Evolutionary conservation across 2,888 invertebrate species (phyloP), one percentile per base, ranked within the genome.

Genomic region (Tinea pellionella): DNA sequence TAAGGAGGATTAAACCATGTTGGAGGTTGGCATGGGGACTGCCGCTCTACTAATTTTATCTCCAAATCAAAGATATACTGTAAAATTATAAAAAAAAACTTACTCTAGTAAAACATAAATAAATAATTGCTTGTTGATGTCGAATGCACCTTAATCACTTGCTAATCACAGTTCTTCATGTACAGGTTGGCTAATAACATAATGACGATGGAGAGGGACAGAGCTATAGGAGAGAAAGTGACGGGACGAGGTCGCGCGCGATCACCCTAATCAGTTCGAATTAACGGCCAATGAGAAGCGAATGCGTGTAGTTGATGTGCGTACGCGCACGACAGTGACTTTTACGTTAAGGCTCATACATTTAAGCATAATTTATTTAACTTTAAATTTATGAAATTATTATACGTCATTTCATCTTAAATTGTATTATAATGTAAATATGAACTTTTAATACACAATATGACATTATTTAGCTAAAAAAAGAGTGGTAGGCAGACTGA

Each of bases 101-200:
- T 47, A 15, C 13, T 47, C 16, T 15, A 47, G 47, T 16, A 47
- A 47, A 15, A 84, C 82, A 84, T 80, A 84, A 84, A 85, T 85
- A 85, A 85, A 85, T 84, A 84, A 85, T 83, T 80, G 80, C 80
- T 78, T 79, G 83, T 84, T 84, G 83, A 84, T 77, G 75, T 78
- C 80, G 84, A 83, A 85, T 83, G 82, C 76, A 72, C 74, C 81
- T 77, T 85, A 85, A 85, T 85, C 80, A 82, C 74, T 74, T 74
- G 83, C 82, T 85, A 84, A 85, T 85, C 82, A 85, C 79, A 72
- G 78, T 73, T 77, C 77, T 80, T 77, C 76, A 74, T 73, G 74
- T 70, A 70, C 71, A 69, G 70, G 69, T 66, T 63, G 66, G 66
- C 73, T 85, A 82, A 84, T 85, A 78, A 82, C 81, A 77, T 84